Base-by-base conservation (phyloP, 2,888 invertebrate genomes). In the Brachyopa scutellaris region DNA sequence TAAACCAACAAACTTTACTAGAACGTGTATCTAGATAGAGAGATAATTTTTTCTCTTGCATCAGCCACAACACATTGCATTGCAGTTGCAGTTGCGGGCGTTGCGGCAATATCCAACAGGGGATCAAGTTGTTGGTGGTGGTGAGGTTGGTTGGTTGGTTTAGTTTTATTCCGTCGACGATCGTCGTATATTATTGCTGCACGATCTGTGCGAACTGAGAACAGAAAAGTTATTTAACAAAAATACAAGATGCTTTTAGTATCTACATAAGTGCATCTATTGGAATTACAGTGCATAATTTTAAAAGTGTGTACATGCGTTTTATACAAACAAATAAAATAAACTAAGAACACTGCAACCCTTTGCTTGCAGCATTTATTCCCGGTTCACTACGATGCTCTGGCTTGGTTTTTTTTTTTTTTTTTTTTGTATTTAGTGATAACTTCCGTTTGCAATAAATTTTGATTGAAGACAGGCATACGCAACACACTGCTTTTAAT, bases 371-470 rank as follows among this genome's bases (percentile, higher is more conserved):
- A 61, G 73, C 74, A 57, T 62, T 73, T 47, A 61, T 49, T 53
- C 73, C 45, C 61, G 29, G 53, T 53, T 59, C 23, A 42, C 31
- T 23, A 19, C n/a, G 29, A 59, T 66, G 47, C 57, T 45, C 61
- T 40, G 70, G 33, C 55, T 62, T 31, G 42, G 72, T 55, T 69
- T 15, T 17, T 26, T 15, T 7, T n/a, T 33, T 23, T 29, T 53
- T 31, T 42, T 29, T 40, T 13, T 69, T 26, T 62, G 21, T 55
- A 62, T 74, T 73, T 55, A 73, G 64, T 70, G 76, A 64, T 82
- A 66, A 70, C 82, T 82, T 82, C 82, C 82, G 82, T 82, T 77
- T 74, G 80, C 69, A 69, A 76, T 69, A 59, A 76, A 76, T 76
- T 76, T 69, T 59, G 76, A 76, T 82, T 82, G 82, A 40, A 64